Percentiles rank a stretch among this genome's conserved stretches.
These are phyloP conservation scores for Nymphicus hollandicus DNA, from an alignment of 2,113 vertebrate species.

Conservation along the genomic window DNA sequence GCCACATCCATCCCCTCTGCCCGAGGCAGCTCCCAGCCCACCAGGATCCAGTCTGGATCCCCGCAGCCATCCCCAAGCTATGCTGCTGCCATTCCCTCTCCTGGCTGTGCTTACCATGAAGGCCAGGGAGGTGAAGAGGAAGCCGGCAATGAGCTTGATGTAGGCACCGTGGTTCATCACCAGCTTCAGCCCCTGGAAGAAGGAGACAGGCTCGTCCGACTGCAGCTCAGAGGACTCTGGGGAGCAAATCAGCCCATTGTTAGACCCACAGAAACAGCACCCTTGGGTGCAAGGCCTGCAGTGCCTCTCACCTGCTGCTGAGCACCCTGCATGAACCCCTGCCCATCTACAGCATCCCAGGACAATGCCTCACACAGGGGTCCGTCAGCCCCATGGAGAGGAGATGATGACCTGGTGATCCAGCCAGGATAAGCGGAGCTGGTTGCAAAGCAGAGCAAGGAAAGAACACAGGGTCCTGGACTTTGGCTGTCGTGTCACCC, in stretches of 20 bases:
- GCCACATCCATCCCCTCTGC: not conserved
- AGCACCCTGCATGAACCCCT: not conserved
- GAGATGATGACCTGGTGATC: not conserved
- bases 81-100: not conserved
- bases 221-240: conserved; percentile 72
- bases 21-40: not conserved
- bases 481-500: not conserved
- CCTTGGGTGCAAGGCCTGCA: not conserved
- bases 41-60: accelerated
- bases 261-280: not conserved
- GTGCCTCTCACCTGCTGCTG: not conserved
- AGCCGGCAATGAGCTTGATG: conserved; percentile 85
- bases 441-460: not conserved
- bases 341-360: not conserved
- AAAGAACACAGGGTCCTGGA: not conserved
- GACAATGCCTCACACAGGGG: accelerated
- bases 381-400: accelerated
- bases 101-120: conserved; percentile 83
- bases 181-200: conserved; percentile 83
- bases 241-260: not conserved
- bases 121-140: conserved; percentile 93
- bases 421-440: not conserved
- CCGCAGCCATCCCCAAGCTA: not conserved
- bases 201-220: conserved; percentile 73
- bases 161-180: conserved; percentile 89